Evolutionary conservation across 1,140 invertebrate genomes (phyloP).

Genomic region (Amyelois transitella): DNA sequence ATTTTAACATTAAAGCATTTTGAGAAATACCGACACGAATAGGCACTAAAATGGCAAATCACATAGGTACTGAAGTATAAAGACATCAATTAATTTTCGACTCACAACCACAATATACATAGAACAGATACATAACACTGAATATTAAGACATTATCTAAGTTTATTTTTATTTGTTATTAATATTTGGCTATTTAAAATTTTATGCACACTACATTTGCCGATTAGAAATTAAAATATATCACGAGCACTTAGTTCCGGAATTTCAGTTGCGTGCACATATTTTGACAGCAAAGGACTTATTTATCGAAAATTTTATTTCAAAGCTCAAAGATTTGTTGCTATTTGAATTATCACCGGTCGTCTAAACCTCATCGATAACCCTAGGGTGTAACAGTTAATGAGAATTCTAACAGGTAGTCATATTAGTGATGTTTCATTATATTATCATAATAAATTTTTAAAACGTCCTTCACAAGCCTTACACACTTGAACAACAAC

Average conservation of each 20-base stretch:
- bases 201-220: background rate
- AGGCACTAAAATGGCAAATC: constrained; percentile 69
- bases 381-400: no score
- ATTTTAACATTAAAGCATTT: constrained; percentile 30
- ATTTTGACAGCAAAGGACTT: no score
- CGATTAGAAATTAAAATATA: no score
- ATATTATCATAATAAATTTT: background rate
- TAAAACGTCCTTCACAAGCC: constrained; percentile 5
- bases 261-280: no score
- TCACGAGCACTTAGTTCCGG: no score
- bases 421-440: background rate
- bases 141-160: constrained; percentile 11
- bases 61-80: constrained; percentile 39
- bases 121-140: constrained; percentile 23
- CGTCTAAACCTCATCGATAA: no score
- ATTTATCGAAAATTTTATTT: no score
- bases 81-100: constrained; percentile 26
- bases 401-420: no score
- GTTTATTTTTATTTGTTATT: background rate
- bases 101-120: constrained; percentile 60
- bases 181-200: constrained; percentile 12
- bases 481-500: background rate
- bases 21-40: constrained; percentile 35
- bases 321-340: no score
- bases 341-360: no score